Conservation (phyloP, 2,113 vertebrate genomes). For the Mastomys natalensis region DNA sequence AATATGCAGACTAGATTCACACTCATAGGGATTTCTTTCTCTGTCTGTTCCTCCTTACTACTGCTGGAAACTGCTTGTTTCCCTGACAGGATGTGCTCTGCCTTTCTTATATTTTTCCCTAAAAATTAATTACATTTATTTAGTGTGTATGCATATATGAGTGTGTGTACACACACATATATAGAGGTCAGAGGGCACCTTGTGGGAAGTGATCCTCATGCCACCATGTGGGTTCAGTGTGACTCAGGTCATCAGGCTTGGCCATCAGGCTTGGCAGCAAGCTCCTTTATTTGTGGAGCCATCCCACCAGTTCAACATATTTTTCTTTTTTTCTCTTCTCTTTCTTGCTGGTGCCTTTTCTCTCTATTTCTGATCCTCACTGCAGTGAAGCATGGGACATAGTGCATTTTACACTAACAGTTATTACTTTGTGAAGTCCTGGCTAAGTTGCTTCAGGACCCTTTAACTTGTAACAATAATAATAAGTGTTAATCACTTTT, state of each 20-base stretch:
- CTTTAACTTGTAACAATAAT: not conserved
- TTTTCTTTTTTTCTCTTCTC: not conserved
- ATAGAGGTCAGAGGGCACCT: not conserved
- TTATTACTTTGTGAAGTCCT: not conserved
- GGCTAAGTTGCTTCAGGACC: not conserved
- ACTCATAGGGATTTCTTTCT: not conserved
- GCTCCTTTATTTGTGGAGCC: not conserved
- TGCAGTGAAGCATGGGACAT: not conserved
- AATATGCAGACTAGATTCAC: not conserved
- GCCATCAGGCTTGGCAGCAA: not conserved
- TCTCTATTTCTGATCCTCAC: slow-evolving; percentile 4
- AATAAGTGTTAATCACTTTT: not conserved
- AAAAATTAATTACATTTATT: not conserved
- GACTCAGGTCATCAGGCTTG: not conserved
- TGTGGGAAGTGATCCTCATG: not conserved
- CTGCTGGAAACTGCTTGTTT: not conserved
- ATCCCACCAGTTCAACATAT: too few species aligned
- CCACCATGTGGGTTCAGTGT: not conserved
- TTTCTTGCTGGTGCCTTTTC: not conserved
- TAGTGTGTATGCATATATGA: not conserved
- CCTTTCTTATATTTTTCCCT: not conserved
- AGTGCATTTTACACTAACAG: not conserved
- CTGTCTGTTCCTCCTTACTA: not conserved
- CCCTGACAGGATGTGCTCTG: not conserved
- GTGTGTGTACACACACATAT: not conserved